Base-by-base conservation (phyloP, 2,888 invertebrate genomes). In the Cosmia pyralina region DNA sequence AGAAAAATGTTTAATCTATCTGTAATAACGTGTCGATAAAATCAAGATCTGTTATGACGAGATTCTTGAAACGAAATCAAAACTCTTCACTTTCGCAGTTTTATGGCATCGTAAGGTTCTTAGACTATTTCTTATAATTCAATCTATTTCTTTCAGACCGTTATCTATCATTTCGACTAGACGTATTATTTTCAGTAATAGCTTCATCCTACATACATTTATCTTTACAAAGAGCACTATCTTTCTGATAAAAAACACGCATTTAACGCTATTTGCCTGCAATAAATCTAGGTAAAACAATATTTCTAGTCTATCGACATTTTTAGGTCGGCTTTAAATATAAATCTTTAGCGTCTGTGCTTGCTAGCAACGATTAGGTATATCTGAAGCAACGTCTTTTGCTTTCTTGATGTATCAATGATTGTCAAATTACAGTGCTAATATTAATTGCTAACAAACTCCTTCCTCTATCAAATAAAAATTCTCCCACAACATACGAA, bases 111-210 rank as follows among this genome's bases (percentile, higher is more conserved):
- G 59, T 67, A 67, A 82, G 82, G 22, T 66, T 74, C 52, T 70
- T 22, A 57, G 15, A 60, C 52, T 34, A 66, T 55, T 81, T 73
- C 69, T 66, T 59, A 66, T 57, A 72, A 72, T 67, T 78, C 50
- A 69, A 67, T 78, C 66, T 63, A 69, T 82, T 70, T 79, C n/a
- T 57, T 63, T 57, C 66, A 60, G 69, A 67, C 67, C 53, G 59
- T 46, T 67, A 63, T 70, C 67, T 72, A 67, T 79, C 52, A 79
- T 68, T 68, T 62, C 28, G 59, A 28, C 58, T 63, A 66, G 57
- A 64, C 59, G n/a, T 67, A 62, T 62, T 81, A 68, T 62, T 82
- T 68, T 70, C 67, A 62, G 50, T 70, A 73, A 78, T 60, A 79
- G 58, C 46, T 74, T 65, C 15, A 71, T 59, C 46, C 8, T 62